Base-by-base conservation (phyloP, 2,888 invertebrate species). In the Torymus aiolomorphi region DNA sequence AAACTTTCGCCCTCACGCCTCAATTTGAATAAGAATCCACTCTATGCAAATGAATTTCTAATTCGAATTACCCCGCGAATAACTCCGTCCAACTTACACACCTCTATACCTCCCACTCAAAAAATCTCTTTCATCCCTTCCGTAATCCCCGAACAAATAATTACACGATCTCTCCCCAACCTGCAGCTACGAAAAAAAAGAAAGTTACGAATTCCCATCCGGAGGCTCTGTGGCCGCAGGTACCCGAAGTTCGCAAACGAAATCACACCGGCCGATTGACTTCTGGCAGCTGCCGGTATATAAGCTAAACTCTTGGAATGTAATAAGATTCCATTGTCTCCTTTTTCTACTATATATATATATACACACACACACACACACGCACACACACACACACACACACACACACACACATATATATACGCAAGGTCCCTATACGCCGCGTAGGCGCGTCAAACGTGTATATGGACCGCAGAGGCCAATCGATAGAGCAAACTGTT, bases 401-500 rank as follows among this genome's bases (percentile, higher is more conserved):
- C n/a, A n/a, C n/a, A n/a, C n/a, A n/a, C n/a, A n/a, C n/a, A n/a
- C n/a, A n/a, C n/a, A n/a, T n/a, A n/a, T n/a, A n/a, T 42, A 42
- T 42, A 42, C 42, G 8, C 42, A 42, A 42, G 42, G 42, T 42
- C 42, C 42, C 42, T 8, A 42, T 42, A 54, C 16, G 2, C 13
- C 13, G 4, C 24, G n/a, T 67, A 31, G 16, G 31, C 42, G 24
- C 24, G 56, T 69, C 31, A 12, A 56, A 42, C 42, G 42, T 57
- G 73, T 42, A 57, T 31, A 42, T 76, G 71, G 73, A 74, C 77
- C 63, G 31, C 69, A 16, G 42, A 42, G 81, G 83, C 86, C 86
- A 89, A 90, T 90, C 90, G 90, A 90, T 90, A 89, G 88, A 90
- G 90, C 89, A 90, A 90, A 90, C 90, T 90, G 89, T 90, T 90